Percentiles rank a stretch among this genome's conserved stretches.
Conservation (phyloP, 1,140 invertebrate species). For the Hylaeus volcanicus region DNA sequence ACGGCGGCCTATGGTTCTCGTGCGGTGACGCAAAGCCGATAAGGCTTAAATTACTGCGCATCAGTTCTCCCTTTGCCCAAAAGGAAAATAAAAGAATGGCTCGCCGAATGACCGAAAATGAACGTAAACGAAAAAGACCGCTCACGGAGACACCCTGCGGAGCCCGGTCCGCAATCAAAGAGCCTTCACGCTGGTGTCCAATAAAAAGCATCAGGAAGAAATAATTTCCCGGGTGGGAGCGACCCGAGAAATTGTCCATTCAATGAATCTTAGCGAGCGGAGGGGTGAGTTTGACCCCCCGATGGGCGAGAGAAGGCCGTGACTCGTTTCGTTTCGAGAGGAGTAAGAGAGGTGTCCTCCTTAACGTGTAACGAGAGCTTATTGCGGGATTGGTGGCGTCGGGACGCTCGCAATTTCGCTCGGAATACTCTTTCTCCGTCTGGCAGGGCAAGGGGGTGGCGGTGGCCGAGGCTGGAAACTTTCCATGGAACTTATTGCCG, state of each 20-base stretch:
- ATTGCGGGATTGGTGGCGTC: conserved; percentile 56
- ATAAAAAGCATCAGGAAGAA: conserved; percentile 21
- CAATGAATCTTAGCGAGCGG: conserved; percentile 34
- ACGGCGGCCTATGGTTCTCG: too few relatives aligned
- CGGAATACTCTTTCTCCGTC: conserved; percentile 15
- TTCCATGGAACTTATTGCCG: conserved; percentile 69
- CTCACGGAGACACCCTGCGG: neutral
- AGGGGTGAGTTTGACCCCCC: too few relatives aligned
- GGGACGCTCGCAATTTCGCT: conserved; percentile 48
- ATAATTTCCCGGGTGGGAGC: conserved; percentile 30
- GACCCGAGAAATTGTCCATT: conserved; percentile 50
- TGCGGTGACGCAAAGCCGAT: too few relatives aligned
- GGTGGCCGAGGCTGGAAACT: conserved; percentile 59
- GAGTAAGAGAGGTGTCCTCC: conserved; percentile 33
- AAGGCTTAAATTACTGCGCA: too few relatives aligned
- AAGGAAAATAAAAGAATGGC: neutral
- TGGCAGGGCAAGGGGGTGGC: neutral
- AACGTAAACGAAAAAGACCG: neutral
- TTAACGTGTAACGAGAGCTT: conserved; percentile 60
- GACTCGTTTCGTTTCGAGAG: conserved; percentile 21
- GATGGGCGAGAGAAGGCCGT: neutral
- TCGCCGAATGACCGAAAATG: neutral
- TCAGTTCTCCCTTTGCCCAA: neutral
- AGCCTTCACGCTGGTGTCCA: neutral
- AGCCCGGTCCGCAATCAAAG: conserved; percentile 28